Evolutionary conservation across 2,888 invertebrate species (phyloP).

Genomic region (Cataglyphis albicans): DNA sequence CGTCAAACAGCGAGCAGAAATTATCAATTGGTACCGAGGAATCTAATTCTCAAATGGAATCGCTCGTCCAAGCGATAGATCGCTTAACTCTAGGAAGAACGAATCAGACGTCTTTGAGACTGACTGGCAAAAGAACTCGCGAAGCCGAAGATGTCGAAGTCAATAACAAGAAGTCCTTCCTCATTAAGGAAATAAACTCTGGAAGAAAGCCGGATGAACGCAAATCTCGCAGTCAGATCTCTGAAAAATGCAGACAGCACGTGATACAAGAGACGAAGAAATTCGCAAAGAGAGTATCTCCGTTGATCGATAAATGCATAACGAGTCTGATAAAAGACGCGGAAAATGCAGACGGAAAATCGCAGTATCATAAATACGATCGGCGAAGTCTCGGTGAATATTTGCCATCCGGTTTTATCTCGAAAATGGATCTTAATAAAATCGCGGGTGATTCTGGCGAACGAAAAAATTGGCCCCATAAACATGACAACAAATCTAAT

Average conservation of each 20-base stretch:
- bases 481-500: not conserved
- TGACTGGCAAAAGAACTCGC: constrained; percentile 22
- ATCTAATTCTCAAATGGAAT: constrained; percentile 26
- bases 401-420: not conserved
- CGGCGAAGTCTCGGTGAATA: constrained; percentile 29
- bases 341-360: not conserved
- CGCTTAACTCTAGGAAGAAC: constrained; percentile 46
- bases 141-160: constrained; percentile 35
- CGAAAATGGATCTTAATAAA: not conserved
- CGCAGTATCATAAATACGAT: constrained; percentile 6
- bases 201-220: not conserved
- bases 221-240: constrained; percentile 32
- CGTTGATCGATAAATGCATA: constrained; percentile 68
- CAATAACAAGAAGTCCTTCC: constrained; percentile 46
- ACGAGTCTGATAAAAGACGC: constrained; percentile 56
- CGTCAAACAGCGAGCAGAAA: not conserved
- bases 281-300: constrained; percentile 64
- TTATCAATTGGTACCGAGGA: not conserved
- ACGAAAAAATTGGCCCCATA: not conserved
- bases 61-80: constrained; percentile 51
- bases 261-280: constrained; percentile 60
- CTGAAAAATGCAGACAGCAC: constrained; percentile 64
- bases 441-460: not conserved
- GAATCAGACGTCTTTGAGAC: constrained; percentile 1
- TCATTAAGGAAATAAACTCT: constrained; percentile 30